A percentile compares a stretch with the other conserved stretches of the same genome.
These are phyloP conservation scores for Lypha dubia DNA, from an alignment of 2,888 invertebrate genomes.

Conservation along the genomic window DNA sequence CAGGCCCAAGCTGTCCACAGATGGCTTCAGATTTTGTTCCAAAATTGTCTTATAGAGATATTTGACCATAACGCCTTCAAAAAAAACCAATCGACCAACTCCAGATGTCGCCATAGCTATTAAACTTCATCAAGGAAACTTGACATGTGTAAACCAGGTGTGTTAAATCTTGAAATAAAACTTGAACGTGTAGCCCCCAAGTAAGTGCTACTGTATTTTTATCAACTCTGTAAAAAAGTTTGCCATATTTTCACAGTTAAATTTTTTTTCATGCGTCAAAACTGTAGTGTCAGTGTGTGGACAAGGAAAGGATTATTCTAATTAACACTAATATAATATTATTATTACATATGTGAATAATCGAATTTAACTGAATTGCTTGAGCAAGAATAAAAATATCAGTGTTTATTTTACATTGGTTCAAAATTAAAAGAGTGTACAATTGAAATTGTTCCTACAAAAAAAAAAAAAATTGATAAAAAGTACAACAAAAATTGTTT, in stretches of 20 bases:
- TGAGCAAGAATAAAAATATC: neutral
- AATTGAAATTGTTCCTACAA: neutral
- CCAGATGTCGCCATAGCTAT: no score
- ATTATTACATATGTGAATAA: slow-evolving; percentile 54
- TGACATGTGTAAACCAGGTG: no score
- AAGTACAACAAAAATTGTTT: slow-evolving; percentile 30
- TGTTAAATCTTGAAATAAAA: no score
- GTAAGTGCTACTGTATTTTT: no score
- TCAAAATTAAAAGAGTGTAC: neutral
- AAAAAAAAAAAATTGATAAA: slow-evolving; percentile 26
- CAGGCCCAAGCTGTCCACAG: no score
- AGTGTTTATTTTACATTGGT: neutral
- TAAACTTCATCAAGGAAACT: no score
- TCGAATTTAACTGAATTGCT: slow-evolving; percentile 13
- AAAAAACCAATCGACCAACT: no score
- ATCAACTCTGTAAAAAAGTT: no score
- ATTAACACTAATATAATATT: slow-evolving; percentile 54
- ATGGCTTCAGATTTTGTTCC: no score
- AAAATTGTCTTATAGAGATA: no score
- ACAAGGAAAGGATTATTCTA: slow-evolving; percentile 39
- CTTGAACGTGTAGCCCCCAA: no score
- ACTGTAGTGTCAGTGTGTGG: slow-evolving; percentile 49
- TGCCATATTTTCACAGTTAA: slow-evolving; percentile 51
- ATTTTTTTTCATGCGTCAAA: slow-evolving; percentile 19
- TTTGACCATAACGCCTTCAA: no score